Base-by-base conservation (phyloP, 2,888 invertebrate genomes). In the Macropis europaea region DNA sequence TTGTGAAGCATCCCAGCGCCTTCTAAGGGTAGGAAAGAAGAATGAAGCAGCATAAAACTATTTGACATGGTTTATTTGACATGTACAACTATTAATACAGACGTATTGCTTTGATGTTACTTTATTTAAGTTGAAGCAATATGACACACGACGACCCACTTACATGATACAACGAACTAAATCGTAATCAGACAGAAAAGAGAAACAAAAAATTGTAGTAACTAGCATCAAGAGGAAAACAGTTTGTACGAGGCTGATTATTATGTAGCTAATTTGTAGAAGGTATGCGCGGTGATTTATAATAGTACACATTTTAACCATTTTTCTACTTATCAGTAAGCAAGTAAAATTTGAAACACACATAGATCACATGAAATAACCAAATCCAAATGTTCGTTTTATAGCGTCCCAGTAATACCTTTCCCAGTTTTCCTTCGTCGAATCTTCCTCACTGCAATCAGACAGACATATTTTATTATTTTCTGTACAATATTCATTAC, bases 341-440 rank as follows among this genome's bases (percentile, higher is more conserved):
- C 84, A 82, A 74, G 66, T 54, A 26, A 48, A 28, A 38, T 70
- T 61, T 79, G 70, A 56, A 61, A 52, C 13, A 36, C 62, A 76
- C 68, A 63, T 77, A 26, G 81, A 88, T 90, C 88, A 90, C 88
- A 90, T 89, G 88, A 94, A 94, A 19, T 94, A 93, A 26, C 97
- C 97, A 88, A 96, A 98, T 47, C 97, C 97, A 89, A 98, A 97
- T 0, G 96, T 95, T 73, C 96, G 93, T 89, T 97, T 98, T 90
- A 99, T 98, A 82, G 97, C 94, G 86, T 97, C 95, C 94, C 98
- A 98, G 90, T 99, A 99, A 91, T 98, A 97, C 64, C 95, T 93
- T 74, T 95, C 94, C 99, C 99, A 99, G 86, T 99, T 99, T 67
- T 94, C 93, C 84, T 92, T 92, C 34, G 98, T 97, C 45, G 94